A percentile compares a stretch with the other conserved stretches of the same genome.
phyloP scores from a whole-genome alignment of 2,888 invertebrate species.

The Idaea biselata region DNA sequence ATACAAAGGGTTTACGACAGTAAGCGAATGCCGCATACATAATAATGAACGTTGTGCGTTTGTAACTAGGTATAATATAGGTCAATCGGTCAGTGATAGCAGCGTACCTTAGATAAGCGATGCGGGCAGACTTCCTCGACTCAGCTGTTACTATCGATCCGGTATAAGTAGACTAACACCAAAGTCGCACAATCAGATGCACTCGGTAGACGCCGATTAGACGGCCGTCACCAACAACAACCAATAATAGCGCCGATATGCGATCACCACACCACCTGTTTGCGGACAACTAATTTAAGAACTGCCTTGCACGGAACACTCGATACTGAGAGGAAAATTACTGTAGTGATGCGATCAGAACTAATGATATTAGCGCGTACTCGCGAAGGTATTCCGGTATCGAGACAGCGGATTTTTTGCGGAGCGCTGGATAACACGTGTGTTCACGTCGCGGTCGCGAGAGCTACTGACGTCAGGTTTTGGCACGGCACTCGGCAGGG shows the following conservation, averaged over 20 bases:
- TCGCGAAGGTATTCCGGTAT: conserved; percentile 38
- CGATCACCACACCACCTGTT: conserved; percentile 67
- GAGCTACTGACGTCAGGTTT: conserved; percentile 67
- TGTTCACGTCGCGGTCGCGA: conserved; percentile 42
- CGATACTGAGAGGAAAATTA: conserved; percentile 19
- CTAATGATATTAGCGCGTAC: conserved; percentile 31
- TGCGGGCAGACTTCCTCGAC: conserved; percentile 51
- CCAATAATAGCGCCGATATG: conserved; percentile 60
- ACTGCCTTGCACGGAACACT: conserved; percentile 29
- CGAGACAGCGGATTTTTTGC: conserved; percentile 27
- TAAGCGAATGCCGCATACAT: conserved; percentile 19
- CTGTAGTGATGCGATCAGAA: conserved; percentile 9
- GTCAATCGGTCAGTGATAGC: conserved; percentile 42
- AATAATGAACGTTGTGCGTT: conserved; percentile 14
- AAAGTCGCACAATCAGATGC: conserved; percentile 46
- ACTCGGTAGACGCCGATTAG: conserved; percentile 39
- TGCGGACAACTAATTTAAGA: conserved; percentile 35
- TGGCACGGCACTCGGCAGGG: conserved; percentile 40
- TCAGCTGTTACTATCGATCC: conserved; percentile 72
- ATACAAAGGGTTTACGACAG: conserved; percentile 20
- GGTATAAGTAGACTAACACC: conserved; percentile 26
- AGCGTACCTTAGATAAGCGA: conserved; percentile 57
- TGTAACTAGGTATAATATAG: conserved; percentile 31
- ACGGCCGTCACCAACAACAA: conserved; percentile 52
- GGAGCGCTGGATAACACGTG: conserved; percentile 33